Conservation (phyloP, 2,797 vertebrate species). For the Lophius americanus region DNA sequence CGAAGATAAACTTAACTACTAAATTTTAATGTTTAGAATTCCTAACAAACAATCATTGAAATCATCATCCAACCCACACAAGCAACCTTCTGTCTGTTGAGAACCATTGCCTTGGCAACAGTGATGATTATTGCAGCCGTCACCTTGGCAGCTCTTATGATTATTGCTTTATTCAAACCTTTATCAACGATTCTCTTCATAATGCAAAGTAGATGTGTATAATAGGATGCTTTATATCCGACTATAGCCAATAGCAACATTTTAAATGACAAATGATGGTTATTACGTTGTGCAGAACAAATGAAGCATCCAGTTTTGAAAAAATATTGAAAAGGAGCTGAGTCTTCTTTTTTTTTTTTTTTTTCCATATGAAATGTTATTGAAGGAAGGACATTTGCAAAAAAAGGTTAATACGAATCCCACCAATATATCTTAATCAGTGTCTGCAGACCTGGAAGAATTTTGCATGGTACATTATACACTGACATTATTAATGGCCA, state of each 20-base stretch:
- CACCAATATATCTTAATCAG: too few species aligned
- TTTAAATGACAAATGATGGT: not conserved
- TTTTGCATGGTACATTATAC: not conserved
- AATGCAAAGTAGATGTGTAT: not conserved
- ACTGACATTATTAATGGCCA: not conserved
- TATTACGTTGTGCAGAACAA: not conserved
- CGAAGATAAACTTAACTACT: not conserved
- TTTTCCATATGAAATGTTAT: too few species aligned
- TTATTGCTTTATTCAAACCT: slow-evolving; percentile 6
- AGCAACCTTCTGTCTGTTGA: slow-evolving; percentile 2
- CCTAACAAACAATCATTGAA: not conserved
- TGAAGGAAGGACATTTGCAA: too few species aligned
- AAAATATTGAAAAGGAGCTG: too few species aligned
- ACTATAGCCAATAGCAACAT: not conserved
- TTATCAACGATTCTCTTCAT: slow-evolving; percentile 17
- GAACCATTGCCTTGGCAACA: slow-evolving; percentile 11
- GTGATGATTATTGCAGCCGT: slow-evolving; percentile 8
- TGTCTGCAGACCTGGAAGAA: not conserved
- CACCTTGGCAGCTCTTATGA: slow-evolving; percentile 3
- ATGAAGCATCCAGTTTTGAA: not conserved
- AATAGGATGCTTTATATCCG: not conserved
- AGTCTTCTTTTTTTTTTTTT: too few species aligned
- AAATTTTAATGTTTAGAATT: not conserved
- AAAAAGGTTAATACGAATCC: too few species aligned
- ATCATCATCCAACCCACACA: not conserved